Base-by-base conservation (phyloP, 1,140 invertebrate species). In the Sinella curviseta region DNA sequence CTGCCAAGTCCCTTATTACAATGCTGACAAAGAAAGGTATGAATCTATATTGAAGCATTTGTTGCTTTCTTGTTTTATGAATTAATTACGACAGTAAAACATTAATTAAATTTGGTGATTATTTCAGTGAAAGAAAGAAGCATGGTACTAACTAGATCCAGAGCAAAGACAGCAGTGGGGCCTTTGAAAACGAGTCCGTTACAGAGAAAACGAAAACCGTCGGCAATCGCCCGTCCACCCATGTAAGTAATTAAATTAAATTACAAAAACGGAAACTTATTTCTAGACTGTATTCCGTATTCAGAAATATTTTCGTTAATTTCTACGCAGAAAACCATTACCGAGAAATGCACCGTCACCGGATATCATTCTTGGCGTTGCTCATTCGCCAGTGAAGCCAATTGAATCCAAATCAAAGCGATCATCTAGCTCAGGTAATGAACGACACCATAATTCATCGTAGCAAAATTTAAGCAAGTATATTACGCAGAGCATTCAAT, bases 11-110 rank as follows among this genome's bases (percentile, higher is more conserved):
- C 67, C 77, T 76, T 34, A 78, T 85, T 35, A 82, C 81, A n/a
- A 85, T 82, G 73, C 57, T 85, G 16, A 78, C 84, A 1, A 84
- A 85, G 74, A 85, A 85, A 84, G 85, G 85, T 86, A 79, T n/a
- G n/a, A n/a, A n/a, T n/a, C n/a, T n/a, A n/a, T n/a, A n/a, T n/a
- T n/a, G n/a, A n/a, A n/a, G n/a, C n/a, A 80, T 17, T 67, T 54
- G 28, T 57, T 78, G 54, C 16, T 12, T 67, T 70, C 17, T 76
- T 33, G 14, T 55, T 48, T 26, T 34, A n/a, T 39, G 12, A n/a
- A 77, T 20, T 31, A 24, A 57, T 77, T 60, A 60, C 24, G 3
- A 60, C 8, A 8, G 8, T 34, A 30, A 74, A 12, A 30, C 4
- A 33, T 33, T 74, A 34, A 20, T 31, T 33, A 16, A 74, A 60